Evolutionary conservation across 2,888 invertebrate genomes (phyloP), one percentile per base, ranked within the genome.

Genomic region (Pollenia griseotomentosa): DNA sequence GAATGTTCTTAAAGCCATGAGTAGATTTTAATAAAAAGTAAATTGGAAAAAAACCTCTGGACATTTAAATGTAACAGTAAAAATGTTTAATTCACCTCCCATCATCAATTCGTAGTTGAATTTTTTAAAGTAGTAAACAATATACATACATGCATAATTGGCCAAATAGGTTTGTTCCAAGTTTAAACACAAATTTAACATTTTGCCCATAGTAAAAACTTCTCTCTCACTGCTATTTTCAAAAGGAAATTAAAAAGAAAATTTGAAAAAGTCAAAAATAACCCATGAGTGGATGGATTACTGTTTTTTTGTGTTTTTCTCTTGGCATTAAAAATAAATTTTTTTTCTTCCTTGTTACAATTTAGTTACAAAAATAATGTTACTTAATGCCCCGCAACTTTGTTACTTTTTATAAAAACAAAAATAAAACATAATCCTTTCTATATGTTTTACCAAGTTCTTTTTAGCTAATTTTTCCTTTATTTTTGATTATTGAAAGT

Each of bases 321-420:
- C 51, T 66, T 81, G 65, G 11, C 46, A 65, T 57, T 66, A 3
- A 40, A 14, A 74, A 42, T 23, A 33, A 79, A 75, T 51, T 16
- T 14, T 71, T 44, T 33, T 68, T 61, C 68, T 70, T 70, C 70
- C 70, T 59, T 6, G 1, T 70, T 46, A 40, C 6, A 70, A 70
- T 2, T 70, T 70, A 80, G 61, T 55, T 65, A 14, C 5, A n/a
- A 71, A 55, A 68, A 73, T 66, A 77, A 40, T 78, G 66, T 74
- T 83, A 63, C 40, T 71, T 73, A 19, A 84, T 81, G 78, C 57
- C 83, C 86, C 73, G 61, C 81, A 78, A 81, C 66, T 66, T 87
- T 83, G 77, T 81, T 77, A 57, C 53, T 68, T 70, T 74, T 33
- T 6, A 33, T 6, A 33, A 6, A 33, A 33, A 33, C 4, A 33